Conservation (phyloP, 2,888 invertebrate genomes). For the Drosophila atroscutellata region DNA sequence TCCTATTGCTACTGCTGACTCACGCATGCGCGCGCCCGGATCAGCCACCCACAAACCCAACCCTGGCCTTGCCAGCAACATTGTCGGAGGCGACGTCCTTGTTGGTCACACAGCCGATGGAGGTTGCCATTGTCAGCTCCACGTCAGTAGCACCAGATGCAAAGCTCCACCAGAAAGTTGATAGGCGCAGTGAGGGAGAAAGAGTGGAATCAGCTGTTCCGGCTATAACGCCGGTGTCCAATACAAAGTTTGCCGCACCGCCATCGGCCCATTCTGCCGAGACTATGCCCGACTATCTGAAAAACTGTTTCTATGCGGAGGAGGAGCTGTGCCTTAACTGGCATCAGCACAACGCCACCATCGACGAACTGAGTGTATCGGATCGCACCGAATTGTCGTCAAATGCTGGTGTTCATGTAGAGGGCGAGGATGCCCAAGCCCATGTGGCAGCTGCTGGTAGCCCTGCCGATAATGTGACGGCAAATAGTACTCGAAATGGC, state of each 20-base stretch:
- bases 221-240: slow-evolving; percentile 23
- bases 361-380: slow-evolving; percentile 9
- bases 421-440: slow-evolving; percentile 10
- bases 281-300: slow-evolving; percentile 65
- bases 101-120: slow-evolving; percentile 15
- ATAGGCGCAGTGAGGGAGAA: slow-evolving; percentile 6
- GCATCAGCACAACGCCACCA: slow-evolving; percentile 33
- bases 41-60: slow-evolving; percentile 9
- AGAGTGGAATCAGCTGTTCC: slow-evolving; percentile 12
- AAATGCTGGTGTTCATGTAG: slow-evolving; percentile 3
- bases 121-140: neutral
- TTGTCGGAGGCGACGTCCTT: slow-evolving; percentile 15
- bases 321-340: slow-evolving; percentile 79
- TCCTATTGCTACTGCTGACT: slow-evolving; percentile 40
- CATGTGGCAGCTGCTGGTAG: neutral
- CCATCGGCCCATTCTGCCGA: slow-evolving; percentile 30
- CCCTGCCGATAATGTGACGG: slow-evolving; percentile 9
- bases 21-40: slow-evolving; percentile 44
- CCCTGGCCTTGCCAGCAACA: slow-evolving; percentile 5
- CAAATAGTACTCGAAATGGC: slow-evolving; percentile 12
- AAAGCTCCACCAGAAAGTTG: slow-evolving; percentile 5
- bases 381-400: slow-evolving; percentile 24
- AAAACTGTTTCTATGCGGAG: slow-evolving; percentile 82
- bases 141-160: slow-evolving; percentile 5
- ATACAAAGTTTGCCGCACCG: slow-evolving; percentile 26